Evolutionary conservation across 2,113 vertebrate genomes (phyloP), one percentile per base, ranked within the genome.

Genomic region (Pelusios castaneus): DNA sequence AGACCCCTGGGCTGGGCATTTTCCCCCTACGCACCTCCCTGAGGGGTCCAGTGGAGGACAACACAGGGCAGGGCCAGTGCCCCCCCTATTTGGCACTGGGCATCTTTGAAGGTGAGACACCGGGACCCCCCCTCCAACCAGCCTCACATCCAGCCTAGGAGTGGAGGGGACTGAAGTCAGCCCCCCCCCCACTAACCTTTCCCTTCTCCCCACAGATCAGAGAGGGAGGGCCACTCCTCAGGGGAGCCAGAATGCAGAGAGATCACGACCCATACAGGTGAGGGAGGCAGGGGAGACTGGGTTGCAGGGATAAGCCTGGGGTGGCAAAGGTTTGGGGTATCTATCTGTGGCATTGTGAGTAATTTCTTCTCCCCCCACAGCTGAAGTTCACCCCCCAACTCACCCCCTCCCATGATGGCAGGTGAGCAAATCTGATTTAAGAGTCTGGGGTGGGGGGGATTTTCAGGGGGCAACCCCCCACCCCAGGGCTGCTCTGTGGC

Each of bases 151-250:
- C 47, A 47, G 47, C 47, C 47, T 8, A 47, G 47, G 47, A 47
- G 47, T 47, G 47, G 47, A 10, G 47, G 47, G 47, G 47, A 47
- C 47, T 47, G 47, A 47, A 10, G 47, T n/a, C n/a, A n/a, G n/a
- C n/a, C n/a, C n/a, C n/a, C 29, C 43, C 45, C 5, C 22, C n/a
- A n/a, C 29, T 96, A 21, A 87, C 75, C 13, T 67, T 80, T 84
- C 80, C 63, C 34, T 92, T 92, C 52, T 89, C 83, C 70, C 79
- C 80, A 88, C 82, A 97, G 97, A 94, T 89, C 95, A 89, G 73
- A 93, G 87, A 52, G 89, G 94, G 34, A 87, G 22, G 17, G 92
- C 87, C 86, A 52, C 76, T 45, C 29, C 90, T 55, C 60, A 41
- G 41, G 88, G 89, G 56, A 84, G 38, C 75, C 80, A 87, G 17